These are phyloP conservation scores for Mellilla xanthometata DNA, from an alignment of 2,888 invertebrate genomes.

Conservation along the genomic window DNA sequence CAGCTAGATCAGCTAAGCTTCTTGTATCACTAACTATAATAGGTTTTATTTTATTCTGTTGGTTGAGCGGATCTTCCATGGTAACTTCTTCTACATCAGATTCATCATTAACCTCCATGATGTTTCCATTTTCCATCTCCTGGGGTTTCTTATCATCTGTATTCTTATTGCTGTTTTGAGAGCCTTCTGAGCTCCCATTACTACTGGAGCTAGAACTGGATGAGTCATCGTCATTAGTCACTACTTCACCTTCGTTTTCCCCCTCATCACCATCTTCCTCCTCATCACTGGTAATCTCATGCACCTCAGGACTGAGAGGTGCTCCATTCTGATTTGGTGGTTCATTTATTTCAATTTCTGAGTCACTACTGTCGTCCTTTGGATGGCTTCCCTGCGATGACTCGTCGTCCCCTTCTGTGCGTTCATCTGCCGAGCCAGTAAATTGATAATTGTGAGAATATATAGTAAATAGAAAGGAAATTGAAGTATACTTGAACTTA, in stretches of 20 bases:
- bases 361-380: constrained; percentile 73
- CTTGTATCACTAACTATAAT: constrained; percentile 90
- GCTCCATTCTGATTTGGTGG: constrained; percentile 71
- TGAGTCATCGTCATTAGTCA: constrained; percentile 77
- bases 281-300: constrained; percentile 81
- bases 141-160: constrained; percentile 79
- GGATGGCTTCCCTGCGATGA: constrained; percentile 76
- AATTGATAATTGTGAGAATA: constrained; percentile 33
- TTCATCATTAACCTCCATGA: constrained; percentile 26
- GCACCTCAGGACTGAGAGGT: constrained; percentile 70
- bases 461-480: constrained; percentile 12
- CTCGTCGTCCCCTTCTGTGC: constrained; percentile 76
- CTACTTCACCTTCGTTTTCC: constrained; percentile 75
- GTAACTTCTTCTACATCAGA: constrained; percentile 78
- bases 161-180: constrained; percentile 67
- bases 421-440: constrained; percentile 61
- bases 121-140: constrained; percentile 78
- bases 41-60: constrained; percentile 62
- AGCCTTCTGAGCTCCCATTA: constrained; percentile 84
- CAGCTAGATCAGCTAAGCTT: constrained; percentile 86
- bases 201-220: constrained; percentile 80
- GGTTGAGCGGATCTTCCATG: constrained; percentile 85
- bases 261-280: constrained; percentile 82
- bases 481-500: too few relatives aligned
- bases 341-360: constrained; percentile 62